These are phyloP conservation scores for Mastomys coucha DNA, from an alignment of 2,113 vertebrate genomes.

Conservation along the genomic window DNA sequence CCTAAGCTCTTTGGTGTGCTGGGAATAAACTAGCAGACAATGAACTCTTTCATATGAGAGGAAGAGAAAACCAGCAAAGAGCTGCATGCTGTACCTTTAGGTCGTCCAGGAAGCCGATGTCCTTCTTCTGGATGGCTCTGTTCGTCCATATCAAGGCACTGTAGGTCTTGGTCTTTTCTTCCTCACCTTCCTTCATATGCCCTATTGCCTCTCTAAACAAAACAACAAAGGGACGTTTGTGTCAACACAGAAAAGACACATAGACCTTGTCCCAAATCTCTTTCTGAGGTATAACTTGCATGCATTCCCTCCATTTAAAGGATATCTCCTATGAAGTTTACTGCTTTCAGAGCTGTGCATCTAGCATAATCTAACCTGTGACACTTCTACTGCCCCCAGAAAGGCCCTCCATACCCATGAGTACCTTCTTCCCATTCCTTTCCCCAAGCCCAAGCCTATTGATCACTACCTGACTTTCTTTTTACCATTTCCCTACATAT, in stretches of 20 bases:
- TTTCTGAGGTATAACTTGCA: not conserved
- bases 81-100: conserved; percentile 88
- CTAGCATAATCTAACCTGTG: conserved; percentile 1
- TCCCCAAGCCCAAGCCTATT: not conserved
- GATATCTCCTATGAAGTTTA: not conserved
- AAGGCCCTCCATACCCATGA: not conserved
- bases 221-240: conserved; percentile 71
- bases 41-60: not conserved
- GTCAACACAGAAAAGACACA: conserved; percentile 52
- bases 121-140: conserved; percentile 89
- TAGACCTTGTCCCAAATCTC: conserved; percentile 26
- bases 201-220: conserved; percentile 94
- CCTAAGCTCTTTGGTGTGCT: not conserved
- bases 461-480: not conserved
- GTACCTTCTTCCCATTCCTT: not conserved
- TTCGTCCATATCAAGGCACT: conserved; percentile 96
- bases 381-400: not conserved
- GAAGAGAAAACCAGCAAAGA: conserved; percentile 19
- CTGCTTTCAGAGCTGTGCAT: not conserved
- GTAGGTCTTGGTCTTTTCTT: conserved; percentile 98
- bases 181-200: conserved; percentile 98
- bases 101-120: conserved; percentile 91
- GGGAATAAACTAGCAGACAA: conserved; percentile 28
- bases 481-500: not conserved
- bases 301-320: not conserved